These are phyloP conservation scores for Oscheius onirici DNA, from an alignment of 2,888 invertebrate genomes.

Conservation along the genomic window DNA sequence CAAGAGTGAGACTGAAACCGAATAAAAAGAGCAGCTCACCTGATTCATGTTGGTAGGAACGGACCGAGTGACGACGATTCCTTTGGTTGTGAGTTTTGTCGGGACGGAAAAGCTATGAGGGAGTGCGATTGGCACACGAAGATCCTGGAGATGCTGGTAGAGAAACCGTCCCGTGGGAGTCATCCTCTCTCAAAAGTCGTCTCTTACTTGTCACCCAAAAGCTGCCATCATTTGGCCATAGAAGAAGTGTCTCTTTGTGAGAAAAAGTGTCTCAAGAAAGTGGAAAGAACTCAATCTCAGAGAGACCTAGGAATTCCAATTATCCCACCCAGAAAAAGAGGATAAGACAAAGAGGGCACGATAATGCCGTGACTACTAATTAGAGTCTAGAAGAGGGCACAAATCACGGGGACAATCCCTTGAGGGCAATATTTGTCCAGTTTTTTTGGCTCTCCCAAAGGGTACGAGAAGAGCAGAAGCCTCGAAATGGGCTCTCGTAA, in stretches of 20 bases:
- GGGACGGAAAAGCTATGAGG: slow-evolving; percentile 23
- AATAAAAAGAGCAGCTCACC: slow-evolving; percentile 15
- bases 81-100: slow-evolving; percentile 1
- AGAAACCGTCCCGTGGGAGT: slow-evolving; percentile 30
- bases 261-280: not conserved
- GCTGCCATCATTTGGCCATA: slow-evolving; percentile 18
- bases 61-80: slow-evolving; percentile 7
- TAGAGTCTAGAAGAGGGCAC: too few relatives aligned
- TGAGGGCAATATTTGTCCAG: too few relatives aligned
- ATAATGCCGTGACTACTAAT: too few relatives aligned
- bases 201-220: slow-evolving; percentile 28
- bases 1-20: not conserved
- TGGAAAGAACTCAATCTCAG: too few relatives aligned
- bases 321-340: too few relatives aligned
- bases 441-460: too few relatives aligned
- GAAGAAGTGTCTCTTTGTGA: not conserved
- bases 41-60: slow-evolving; percentile 28
- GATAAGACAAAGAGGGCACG: too few relatives aligned
- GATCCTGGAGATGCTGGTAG: slow-evolving; percentile 24
- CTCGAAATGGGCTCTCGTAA: too few relatives aligned
- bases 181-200: slow-evolving; percentile 25
- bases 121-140: slow-evolving; percentile 16
- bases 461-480: too few relatives aligned
- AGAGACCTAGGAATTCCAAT: too few relatives aligned
- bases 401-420: too few relatives aligned